Conservation (phyloP, 2,113 vertebrate genomes). For the Ancistrus triradiatus region DNA sequence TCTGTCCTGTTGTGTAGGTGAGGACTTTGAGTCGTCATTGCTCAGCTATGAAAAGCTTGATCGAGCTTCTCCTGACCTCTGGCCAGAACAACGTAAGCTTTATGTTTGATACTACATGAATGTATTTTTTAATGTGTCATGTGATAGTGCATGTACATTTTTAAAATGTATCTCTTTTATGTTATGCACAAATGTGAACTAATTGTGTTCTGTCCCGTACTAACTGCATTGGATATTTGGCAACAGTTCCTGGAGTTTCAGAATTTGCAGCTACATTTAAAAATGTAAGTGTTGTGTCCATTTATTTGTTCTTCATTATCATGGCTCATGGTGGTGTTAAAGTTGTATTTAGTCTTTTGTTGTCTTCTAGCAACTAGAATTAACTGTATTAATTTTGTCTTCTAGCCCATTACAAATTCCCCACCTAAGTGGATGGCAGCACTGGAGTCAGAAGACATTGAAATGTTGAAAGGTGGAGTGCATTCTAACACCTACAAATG, state of each 20-base stretch:
- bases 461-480: constrained; percentile 91
- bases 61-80: constrained; percentile 92
- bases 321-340: no score
- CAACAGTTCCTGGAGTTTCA: constrained; percentile 91
- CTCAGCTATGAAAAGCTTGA: constrained; percentile 97
- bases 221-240: constrained; percentile 20
- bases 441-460: constrained; percentile 93
- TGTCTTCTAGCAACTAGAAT: no score
- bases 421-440: constrained; percentile 99
- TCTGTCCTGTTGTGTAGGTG: constrained; percentile 58
- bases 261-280: constrained; percentile 98
- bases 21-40: constrained; percentile 88
- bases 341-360: constrained; percentile 9
- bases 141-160: background rate
- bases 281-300: constrained; percentile 78
- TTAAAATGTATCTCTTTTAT: background rate
- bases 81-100: constrained; percentile 91
- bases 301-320: no score
- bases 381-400: no score
- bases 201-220: background rate
- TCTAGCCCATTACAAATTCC: constrained; percentile 88
- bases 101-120: background rate
- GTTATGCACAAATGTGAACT: no score
- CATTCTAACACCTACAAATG: background rate
- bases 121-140: no score